Percentiles rank a stretch among this genome's conserved stretches.
These are phyloP conservation scores for Eumaeus atala DNA, from an alignment of 1,140 invertebrate species.

Conservation along the genomic window DNA sequence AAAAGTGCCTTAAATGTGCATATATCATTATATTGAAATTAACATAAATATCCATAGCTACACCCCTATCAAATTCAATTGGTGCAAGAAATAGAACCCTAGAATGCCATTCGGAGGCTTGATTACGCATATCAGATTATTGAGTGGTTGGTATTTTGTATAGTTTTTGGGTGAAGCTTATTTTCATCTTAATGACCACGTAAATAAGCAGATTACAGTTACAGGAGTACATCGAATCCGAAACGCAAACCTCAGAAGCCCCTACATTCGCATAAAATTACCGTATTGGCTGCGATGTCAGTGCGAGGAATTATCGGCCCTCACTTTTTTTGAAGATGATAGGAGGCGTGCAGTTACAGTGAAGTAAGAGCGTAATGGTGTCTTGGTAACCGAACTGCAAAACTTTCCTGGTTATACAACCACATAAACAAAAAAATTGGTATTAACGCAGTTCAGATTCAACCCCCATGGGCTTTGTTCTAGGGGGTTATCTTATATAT, in stretches of 20 bases:
- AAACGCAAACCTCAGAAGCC: no score
- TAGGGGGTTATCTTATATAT: no score
- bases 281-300: no score
- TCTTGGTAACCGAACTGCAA: no score
- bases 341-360: no score
- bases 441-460: constrained; percentile 27
- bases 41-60: no score
- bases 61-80: constrained; percentile 7
- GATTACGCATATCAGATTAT: constrained; percentile 17
- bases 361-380: no score
- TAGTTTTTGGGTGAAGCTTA: constrained; percentile 41
- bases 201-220: constrained; percentile 51
- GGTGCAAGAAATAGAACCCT: constrained; percentile 24
- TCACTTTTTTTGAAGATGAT: no score
- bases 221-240: constrained; percentile 22
- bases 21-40: neutral
- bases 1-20: constrained; percentile 14
- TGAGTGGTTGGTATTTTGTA: constrained; percentile 21
- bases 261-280: no score
- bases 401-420: no score
- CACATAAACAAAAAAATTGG: neutral
- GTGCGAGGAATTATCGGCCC: no score
- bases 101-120: constrained; percentile 12
- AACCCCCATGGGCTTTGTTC: no score
- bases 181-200: constrained; percentile 47